Evolutionary conservation across 2,888 invertebrate genomes (phyloP).

Genomic region (Ennomos quercinarius): DNA sequence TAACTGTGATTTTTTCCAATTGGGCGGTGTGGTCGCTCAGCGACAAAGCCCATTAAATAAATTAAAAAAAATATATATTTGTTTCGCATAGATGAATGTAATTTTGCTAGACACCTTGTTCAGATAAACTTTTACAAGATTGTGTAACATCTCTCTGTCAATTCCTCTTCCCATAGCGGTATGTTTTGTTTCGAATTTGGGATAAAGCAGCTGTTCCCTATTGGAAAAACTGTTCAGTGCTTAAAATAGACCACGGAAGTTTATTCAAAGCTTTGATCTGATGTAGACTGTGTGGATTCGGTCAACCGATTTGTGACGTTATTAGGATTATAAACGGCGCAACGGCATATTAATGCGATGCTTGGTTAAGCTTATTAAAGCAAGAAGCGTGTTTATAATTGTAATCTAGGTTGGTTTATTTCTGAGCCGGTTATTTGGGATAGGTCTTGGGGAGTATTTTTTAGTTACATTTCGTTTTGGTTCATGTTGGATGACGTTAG

Average conservation of each 20-base stretch:
- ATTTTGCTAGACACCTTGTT: no score
- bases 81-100: no score
- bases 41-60: no score
- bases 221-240: conserved; percentile 38
- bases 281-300: conserved; percentile 22
- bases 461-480: background rate
- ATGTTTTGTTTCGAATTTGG: conserved; percentile 49
- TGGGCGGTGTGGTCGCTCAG: no score
- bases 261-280: conserved; percentile 33
- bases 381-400: conserved; percentile 17
- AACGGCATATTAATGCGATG: conserved; percentile 26
- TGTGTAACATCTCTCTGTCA: background rate
- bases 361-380: conserved; percentile 21
- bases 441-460: background rate
- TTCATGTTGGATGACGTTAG: no score
- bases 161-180: background rate
- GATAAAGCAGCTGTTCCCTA: conserved; percentile 50
- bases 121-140: conserved; percentile 3
- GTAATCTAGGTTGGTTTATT: conserved; percentile 6
- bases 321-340: conserved; percentile 25
- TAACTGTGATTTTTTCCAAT: no score
- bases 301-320: conserved; percentile 31
- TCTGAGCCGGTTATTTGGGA: background rate
- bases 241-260: conserved; percentile 53
- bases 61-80: no score